Evolutionary conservation across 2,888 invertebrate genomes (phyloP).

Genomic region (Asteroscopus sphinx): DNA sequence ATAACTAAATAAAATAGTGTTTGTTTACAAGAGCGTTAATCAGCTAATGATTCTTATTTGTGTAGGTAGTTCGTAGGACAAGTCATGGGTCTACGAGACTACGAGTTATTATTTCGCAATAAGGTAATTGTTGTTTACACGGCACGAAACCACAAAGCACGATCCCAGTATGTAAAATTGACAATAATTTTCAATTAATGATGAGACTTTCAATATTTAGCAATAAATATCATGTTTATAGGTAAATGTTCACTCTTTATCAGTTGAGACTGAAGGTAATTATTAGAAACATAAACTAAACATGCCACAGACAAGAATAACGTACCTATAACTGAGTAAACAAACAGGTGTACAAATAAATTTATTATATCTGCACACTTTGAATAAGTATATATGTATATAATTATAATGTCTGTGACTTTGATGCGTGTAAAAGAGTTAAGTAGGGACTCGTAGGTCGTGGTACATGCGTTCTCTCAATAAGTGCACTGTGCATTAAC

Average conservation of each 20-base stretch:
- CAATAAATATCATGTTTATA: background rate
- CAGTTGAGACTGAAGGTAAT: background rate
- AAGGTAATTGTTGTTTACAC: background rate
- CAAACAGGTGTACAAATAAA: background rate
- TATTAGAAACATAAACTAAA: slow-evolving; percentile 2
- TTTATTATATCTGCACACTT: background rate
- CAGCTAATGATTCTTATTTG: too few species aligned
- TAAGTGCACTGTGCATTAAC: slow-evolving; percentile 68
- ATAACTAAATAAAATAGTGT: too few species aligned
- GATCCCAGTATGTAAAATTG: background rate
- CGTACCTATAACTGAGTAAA: slow-evolving; percentile 16
- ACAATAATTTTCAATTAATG: background rate
- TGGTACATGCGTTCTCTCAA: slow-evolving; percentile 41
- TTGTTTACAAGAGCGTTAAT: too few species aligned
- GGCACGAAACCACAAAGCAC: background rate
- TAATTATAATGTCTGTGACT: background rate
- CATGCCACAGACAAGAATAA: slow-evolving; percentile 1
- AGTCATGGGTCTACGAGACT: too few species aligned
- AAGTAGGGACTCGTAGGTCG: slow-evolving; percentile 18
- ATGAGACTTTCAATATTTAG: background rate
- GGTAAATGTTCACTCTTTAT: too few species aligned
- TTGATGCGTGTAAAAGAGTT: slow-evolving; percentile 18
- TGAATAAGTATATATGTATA: background rate
- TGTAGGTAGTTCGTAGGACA: too few species aligned
- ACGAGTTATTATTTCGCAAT: background rate